Evolutionary conservation across 2,797 vertebrate species (phyloP).

Genomic region (Aythya fuligula): DNA sequence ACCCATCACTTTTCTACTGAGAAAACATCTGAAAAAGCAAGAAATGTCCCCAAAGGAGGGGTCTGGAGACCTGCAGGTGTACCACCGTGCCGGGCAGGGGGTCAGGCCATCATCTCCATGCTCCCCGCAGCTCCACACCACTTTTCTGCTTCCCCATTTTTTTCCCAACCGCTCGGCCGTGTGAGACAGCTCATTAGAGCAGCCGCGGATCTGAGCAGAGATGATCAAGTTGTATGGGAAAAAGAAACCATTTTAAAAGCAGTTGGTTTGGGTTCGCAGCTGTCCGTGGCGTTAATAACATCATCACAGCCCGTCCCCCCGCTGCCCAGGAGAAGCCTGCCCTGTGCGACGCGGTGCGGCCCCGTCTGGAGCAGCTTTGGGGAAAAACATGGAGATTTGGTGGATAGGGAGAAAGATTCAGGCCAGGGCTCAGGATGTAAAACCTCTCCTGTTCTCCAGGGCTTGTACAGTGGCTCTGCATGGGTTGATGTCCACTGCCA

Average conservation of each 20-base stretch:
- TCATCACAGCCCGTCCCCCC: neutral
- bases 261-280: neutral
- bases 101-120: neutral
- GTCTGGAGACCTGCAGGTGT: rapidly evolving
- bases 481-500: neutral
- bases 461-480: neutral
- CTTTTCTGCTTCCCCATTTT: neutral
- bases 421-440: neutral
- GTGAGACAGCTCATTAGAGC: conserved; percentile 1
- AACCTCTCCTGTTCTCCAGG: neutral
- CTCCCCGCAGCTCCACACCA: neutral
- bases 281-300: rapidly evolving
- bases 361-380: neutral
- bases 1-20: neutral
- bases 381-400: neutral
- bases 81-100: rapidly evolving
- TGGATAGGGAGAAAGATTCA: neutral
- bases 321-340: neutral
- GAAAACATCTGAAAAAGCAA: neutral
- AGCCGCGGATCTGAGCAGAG: neutral
- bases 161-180: neutral
- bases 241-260: neutral
- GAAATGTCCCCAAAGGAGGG: neutral
- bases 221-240: neutral
- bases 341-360: neutral